Percentiles rank a stretch among this genome's conserved stretches.
These are phyloP conservation scores for Xestia rhomboidea DNA, from an alignment of 2,888 invertebrate genomes.

Conservation along the genomic window DNA sequence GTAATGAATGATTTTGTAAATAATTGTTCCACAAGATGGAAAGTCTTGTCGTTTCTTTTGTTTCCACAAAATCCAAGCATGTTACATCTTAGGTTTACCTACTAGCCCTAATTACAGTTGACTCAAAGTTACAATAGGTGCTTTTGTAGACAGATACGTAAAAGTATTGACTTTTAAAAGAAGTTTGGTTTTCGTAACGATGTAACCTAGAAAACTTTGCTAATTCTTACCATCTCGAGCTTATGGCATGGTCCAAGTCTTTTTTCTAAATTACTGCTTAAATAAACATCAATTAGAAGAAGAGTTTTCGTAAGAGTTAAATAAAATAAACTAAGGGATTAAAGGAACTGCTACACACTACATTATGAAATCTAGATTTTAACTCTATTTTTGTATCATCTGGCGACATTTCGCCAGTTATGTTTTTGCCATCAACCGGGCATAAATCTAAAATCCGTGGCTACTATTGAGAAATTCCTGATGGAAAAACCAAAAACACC, in stretches of 20 bases:
- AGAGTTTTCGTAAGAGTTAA: too few species aligned
- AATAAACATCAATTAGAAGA: not conserved
- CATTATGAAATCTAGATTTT: too few species aligned
- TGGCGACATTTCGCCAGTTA: too few species aligned
- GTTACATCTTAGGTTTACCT: not conserved
- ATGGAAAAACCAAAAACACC: too few species aligned
- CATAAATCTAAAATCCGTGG: too few species aligned
- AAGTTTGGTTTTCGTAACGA: constrained; percentile 11
- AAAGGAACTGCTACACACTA: too few species aligned
- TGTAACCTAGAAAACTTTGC: constrained; percentile 16
- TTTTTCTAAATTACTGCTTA: not conserved
- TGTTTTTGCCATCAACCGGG: too few species aligned
- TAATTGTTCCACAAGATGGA: not conserved
- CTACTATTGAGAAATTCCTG: too few species aligned
- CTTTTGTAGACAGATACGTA: not conserved
- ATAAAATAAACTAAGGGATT: too few species aligned
- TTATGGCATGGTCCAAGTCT: not conserved
- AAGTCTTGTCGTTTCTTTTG: not conserved
- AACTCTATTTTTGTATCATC: too few species aligned
- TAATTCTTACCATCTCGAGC: not conserved
- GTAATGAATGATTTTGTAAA: too few species aligned
- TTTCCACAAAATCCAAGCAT: not conserved
- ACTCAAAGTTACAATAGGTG: not conserved
- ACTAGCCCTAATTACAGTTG: constrained; percentile 12
- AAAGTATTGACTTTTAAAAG: constrained; percentile 11